phyloP scores from a whole-genome alignment of 2,888 invertebrate species.

The Erannis defoliaria region DNA sequence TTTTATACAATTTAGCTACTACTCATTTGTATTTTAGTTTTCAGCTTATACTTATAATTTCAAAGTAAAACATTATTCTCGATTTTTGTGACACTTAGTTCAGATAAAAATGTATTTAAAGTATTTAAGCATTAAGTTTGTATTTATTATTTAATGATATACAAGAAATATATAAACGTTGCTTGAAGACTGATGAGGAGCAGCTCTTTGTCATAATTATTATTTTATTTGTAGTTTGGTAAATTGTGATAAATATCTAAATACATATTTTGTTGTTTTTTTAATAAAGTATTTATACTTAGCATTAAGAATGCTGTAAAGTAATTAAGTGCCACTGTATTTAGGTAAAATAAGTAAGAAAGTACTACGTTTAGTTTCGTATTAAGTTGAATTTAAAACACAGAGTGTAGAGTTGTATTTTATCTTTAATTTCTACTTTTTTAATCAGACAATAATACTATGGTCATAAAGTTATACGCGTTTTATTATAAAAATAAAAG shows the following conservation, averaged over 20 bases:
- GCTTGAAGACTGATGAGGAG: constrained; percentile 39
- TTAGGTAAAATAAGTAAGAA: constrained; percentile 8
- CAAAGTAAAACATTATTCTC: too few species aligned
- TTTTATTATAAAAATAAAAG: constrained; percentile 16
- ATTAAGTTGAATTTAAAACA: background rate
- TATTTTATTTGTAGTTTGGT: constrained; percentile 10
- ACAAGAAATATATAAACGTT: background rate
- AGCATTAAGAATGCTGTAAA: constrained; percentile 64
- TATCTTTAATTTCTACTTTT: background rate
- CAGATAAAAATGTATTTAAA: background rate
- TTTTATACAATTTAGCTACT: too few species aligned
- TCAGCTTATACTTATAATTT: too few species aligned
- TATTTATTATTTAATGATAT: background rate
- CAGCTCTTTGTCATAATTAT: constrained; percentile 36
- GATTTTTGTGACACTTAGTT: too few species aligned
- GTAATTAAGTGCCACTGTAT: constrained; percentile 42
- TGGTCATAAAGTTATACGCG: background rate
- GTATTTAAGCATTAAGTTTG: background rate
- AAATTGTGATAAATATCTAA: constrained; percentile 38
- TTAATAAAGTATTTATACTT: constrained; percentile 47
- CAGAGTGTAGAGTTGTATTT: background rate
- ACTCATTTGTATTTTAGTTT: too few species aligned
- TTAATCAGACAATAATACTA: background rate
- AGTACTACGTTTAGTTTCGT: background rate
- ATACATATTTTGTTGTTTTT: constrained; percentile 45